These are phyloP conservation scores for Bemisia tabaci DNA, from an alignment of 1,140 invertebrate species.

Conservation along the genomic window DNA sequence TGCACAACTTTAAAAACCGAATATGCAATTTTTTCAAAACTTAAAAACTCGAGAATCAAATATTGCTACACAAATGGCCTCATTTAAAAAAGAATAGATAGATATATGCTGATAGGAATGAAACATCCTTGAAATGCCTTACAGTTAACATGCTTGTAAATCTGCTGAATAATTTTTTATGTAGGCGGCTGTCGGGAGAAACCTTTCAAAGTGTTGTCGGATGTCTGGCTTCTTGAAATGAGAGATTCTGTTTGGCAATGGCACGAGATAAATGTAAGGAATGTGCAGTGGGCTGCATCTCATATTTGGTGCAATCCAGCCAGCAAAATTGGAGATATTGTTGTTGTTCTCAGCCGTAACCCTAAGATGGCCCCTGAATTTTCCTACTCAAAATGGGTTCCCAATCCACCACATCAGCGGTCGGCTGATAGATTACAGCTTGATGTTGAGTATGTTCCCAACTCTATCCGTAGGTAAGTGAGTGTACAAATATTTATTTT, in stretches of 20 bases:
- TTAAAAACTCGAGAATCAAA: no score
- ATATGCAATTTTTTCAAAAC: no score
- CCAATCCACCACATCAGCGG: not conserved
- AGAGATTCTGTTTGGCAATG: slow-evolving; percentile 53
- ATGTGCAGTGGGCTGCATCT: slow-evolving; percentile 60
- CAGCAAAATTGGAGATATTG: not conserved
- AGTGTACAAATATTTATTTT: no score
- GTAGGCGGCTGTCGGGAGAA: slow-evolving; percentile 51
- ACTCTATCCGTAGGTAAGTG: no score
- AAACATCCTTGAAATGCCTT: no score
- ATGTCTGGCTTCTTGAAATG: slow-evolving; percentile 54
- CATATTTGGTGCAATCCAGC: slow-evolving; percentile 31
- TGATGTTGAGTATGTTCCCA: not conserved
- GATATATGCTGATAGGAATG: no score
- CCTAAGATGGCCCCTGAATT: not conserved
- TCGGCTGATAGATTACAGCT: not conserved
- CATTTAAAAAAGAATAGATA: no score
- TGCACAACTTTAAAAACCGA: no score
- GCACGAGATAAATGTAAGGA: slow-evolving; percentile 57
- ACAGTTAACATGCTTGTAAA: no score
- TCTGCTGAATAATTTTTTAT: no score
- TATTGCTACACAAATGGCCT: no score
- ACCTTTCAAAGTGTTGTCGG: slow-evolving; percentile 48
- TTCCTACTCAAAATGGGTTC: not conserved
- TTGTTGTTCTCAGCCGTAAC: slow-evolving; percentile 6